Conservation (phyloP, 2,888 invertebrate genomes). For the Megalurothrips usitatus region DNA sequence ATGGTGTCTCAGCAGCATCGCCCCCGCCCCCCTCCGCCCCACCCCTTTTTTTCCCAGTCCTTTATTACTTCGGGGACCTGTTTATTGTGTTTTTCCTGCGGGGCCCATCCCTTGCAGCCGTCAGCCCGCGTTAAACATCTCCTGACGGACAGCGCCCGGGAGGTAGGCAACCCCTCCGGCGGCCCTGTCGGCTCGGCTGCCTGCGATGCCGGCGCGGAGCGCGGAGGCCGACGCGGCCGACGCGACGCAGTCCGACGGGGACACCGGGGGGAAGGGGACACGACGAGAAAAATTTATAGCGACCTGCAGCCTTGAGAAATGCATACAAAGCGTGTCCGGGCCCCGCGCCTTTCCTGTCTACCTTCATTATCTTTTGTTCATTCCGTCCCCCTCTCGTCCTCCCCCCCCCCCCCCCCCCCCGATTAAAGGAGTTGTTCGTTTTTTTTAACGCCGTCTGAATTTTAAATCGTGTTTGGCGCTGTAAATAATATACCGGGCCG, state of each 20-base stretch:
- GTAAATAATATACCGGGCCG: not conserved
- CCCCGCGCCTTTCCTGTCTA: not conserved
- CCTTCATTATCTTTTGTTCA: too few relatives aligned
- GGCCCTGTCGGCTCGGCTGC: not conserved
- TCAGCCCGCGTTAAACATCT: not conserved
- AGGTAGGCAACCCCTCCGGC: constrained; percentile 11
- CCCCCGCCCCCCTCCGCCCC: not conserved
- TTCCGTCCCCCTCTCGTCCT: not conserved
- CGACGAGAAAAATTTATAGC: not conserved
- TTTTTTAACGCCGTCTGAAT: not conserved
- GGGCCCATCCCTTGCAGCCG: not conserved
- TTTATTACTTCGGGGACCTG: constrained; percentile 22
- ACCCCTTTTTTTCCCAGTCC: not conserved
- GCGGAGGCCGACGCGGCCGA: not conserved
- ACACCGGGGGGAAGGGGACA: not conserved
- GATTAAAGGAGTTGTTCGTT: not conserved
- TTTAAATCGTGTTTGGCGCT: not conserved
- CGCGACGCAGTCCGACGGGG: not conserved
- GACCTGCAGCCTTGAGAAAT: too few relatives aligned
- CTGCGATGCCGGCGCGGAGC: not conserved
- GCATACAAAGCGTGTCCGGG: not conserved
- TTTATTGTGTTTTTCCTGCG: constrained; percentile 25
- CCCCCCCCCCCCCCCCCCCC: constrained; percentile 30
- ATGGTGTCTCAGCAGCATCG: not conserved
- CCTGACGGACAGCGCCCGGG: not conserved